Conservation (phyloP, 2,797 vertebrate genomes). For the Scyliorhinus canicula region DNA sequence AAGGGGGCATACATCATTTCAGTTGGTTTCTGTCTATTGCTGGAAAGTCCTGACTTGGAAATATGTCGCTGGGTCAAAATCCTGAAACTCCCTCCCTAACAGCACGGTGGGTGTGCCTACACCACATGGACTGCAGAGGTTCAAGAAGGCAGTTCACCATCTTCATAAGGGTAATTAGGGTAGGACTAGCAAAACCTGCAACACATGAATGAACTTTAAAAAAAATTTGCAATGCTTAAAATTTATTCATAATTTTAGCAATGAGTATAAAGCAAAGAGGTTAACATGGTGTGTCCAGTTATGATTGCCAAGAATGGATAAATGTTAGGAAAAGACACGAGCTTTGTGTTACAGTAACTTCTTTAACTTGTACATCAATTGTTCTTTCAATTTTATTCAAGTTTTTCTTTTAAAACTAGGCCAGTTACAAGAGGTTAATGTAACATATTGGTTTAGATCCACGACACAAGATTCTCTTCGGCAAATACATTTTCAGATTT, state of each 20-base stretch:
- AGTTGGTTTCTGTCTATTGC: background rate
- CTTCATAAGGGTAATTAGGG: no score
- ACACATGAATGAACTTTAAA: no score
- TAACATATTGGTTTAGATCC: background rate
- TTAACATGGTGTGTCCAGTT: background rate
- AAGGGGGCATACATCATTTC: background rate
- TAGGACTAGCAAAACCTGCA: no score
- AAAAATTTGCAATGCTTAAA: no score
- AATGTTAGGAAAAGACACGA: background rate
- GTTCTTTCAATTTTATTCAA: background rate
- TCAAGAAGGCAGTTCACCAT: no score
- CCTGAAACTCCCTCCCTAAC: no score
- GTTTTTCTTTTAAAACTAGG: background rate
- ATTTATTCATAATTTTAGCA: background rate
- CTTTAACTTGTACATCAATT: background rate
- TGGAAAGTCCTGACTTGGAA: background rate
- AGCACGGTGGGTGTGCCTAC: no score
- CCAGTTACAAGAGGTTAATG: background rate
- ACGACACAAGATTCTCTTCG: background rate
- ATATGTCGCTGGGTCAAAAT: no score
- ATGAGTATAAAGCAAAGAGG: background rate
- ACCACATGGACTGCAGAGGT: no score
- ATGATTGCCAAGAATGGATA: background rate
- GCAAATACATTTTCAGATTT: background rate
- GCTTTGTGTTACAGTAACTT: background rate